Percentiles rank a stretch among this genome's conserved stretches.
These are phyloP conservation scores for Xestia c-nigrum DNA, from an alignment of 2,888 invertebrate genomes.

Conservation along the genomic window DNA sequence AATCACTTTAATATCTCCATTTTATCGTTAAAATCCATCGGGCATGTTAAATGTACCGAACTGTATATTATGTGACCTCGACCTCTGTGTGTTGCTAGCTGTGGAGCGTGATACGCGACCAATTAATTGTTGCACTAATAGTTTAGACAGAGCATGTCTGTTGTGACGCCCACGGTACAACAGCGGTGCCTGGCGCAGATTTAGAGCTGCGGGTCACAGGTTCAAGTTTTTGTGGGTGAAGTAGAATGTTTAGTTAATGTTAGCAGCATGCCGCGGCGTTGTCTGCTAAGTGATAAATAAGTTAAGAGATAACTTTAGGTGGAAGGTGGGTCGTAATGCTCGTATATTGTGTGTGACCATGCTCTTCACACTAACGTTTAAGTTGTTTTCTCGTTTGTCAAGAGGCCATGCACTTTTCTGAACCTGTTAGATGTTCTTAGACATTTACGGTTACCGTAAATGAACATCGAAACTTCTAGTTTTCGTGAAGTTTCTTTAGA, in stretches of 20 bases:
- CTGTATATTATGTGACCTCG: constrained; percentile 48
- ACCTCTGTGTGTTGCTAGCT: constrained; percentile 41
- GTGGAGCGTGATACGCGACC: constrained; percentile 48
- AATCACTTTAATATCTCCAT: constrained; percentile 64
- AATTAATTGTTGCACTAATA: constrained; percentile 59
- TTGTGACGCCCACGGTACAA: constrained; percentile 45
- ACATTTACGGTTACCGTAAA: neutral
- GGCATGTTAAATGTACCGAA: constrained; percentile 21
- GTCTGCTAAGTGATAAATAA: constrained; percentile 55
- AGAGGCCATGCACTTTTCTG: neutral
- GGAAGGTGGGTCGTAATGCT: constrained; percentile 41
- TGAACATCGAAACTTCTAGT: neutral
- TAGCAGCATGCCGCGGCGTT: constrained; percentile 36
- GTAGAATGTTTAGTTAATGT: constrained; percentile 54
- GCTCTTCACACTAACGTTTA: constrained; percentile 22
- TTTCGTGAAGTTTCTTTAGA: neutral
- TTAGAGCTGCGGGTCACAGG: constrained; percentile 52
- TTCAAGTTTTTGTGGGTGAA: constrained; percentile 45
- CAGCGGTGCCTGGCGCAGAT: constrained; percentile 38
- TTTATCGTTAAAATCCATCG: constrained; percentile 51
- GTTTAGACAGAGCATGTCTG: constrained; percentile 48
- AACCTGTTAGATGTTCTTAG: constrained; percentile 6
- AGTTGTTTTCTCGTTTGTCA: constrained; percentile 11
- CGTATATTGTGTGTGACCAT: constrained; percentile 26
- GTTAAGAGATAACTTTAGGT: constrained; percentile 41